Evolutionary conservation across 2,888 invertebrate species (phyloP).

Genomic region (Epistrophe eligans): DNA sequence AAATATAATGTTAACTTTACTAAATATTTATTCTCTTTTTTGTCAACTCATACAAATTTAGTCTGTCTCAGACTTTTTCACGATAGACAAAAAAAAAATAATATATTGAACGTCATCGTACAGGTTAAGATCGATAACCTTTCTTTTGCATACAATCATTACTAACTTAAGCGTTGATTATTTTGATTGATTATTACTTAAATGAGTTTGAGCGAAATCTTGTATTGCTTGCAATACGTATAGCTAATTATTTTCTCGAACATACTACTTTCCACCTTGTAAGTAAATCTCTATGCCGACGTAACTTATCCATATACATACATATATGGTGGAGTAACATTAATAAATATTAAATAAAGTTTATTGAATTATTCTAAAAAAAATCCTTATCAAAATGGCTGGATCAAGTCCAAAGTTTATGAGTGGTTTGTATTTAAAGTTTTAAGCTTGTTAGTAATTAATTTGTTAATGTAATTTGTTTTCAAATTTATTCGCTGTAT

Average conservation of each 20-base stretch:
- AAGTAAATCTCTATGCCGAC: neutral
- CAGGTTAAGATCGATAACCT: constrained; percentile 16
- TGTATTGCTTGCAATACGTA: neutral
- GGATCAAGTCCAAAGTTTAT: neutral
- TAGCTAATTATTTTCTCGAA: neutral
- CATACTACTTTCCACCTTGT: neutral
- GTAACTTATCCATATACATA: too few relatives aligned
- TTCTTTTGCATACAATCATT: neutral
- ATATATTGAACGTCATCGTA: constrained; percentile 10
- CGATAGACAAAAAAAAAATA: neutral
- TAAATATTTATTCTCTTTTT: too few relatives aligned
- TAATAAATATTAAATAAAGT: neutral
- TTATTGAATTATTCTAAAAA: too few relatives aligned
- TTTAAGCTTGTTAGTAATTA: neutral
- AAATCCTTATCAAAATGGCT: constrained; percentile 11
- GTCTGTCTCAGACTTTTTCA: neutral
- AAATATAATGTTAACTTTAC: neutral
- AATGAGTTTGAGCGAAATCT: neutral
- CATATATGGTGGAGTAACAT: neutral
- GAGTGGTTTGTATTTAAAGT: neutral
- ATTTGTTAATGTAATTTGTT: neutral
- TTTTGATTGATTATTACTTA: neutral
- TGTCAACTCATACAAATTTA: neutral
- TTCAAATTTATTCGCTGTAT: neutral
- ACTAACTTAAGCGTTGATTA: neutral